Evolutionary conservation across 2,797 vertebrate genomes (phyloP).

Genomic region (Clarias fuscus): DNA sequence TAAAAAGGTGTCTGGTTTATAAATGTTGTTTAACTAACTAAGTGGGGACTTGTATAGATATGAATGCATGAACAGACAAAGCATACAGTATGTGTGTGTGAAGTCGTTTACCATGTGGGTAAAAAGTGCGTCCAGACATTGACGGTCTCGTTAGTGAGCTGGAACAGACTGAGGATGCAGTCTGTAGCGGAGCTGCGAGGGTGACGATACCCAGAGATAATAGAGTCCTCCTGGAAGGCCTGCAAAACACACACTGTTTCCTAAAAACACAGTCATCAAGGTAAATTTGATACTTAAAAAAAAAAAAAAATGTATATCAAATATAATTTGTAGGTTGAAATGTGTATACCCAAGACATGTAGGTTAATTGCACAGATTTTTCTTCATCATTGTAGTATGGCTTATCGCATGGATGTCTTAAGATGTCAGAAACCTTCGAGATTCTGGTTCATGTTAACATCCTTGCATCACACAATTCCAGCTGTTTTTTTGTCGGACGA

Average conservation of each 20-base stretch:
- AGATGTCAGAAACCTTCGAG: neutral
- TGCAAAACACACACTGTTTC: conserved; percentile 55
- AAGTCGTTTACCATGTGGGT: conserved; percentile 81
- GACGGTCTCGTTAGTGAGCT: conserved; percentile 93
- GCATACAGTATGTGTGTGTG: neutral
- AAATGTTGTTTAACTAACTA: neutral
- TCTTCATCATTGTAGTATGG: neutral
- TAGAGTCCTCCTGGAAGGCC: conserved; percentile 90
- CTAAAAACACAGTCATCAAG: neutral
- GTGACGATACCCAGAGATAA: conserved; percentile 90
- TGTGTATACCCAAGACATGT: neutral
- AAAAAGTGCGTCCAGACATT: conserved; percentile 97
- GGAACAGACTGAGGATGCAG: conserved; percentile 90
- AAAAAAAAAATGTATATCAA: neutral
- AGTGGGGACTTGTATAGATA: neutral
- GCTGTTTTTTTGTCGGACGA: neutral
- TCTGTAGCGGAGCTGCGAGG: conserved; percentile 84
- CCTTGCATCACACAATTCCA: neutral
- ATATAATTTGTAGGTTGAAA: neutral
- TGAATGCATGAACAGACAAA: neutral
- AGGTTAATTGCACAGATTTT: neutral
- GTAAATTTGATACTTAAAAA: too few relatives aligned
- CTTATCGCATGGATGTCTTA: neutral
- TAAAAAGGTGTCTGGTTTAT: neutral
- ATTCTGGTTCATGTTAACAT: neutral